Evolutionary conservation across 37 sponge, comb jelly and placozoan species (phyloP), one percentile per base, ranked within the genome.

Genomic region (Spongilla lacustris): DNA sequence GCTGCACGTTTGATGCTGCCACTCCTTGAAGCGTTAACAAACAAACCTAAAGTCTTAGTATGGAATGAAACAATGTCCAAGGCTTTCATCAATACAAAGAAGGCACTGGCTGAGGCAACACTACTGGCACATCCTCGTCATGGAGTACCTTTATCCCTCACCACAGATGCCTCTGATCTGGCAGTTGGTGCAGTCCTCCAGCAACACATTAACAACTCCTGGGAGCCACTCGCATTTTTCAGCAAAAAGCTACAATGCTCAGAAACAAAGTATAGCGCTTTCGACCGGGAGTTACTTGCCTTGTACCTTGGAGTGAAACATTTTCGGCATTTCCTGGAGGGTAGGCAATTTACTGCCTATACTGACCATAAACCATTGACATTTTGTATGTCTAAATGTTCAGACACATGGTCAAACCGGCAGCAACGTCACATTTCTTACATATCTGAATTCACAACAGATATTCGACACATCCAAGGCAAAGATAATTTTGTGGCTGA

Each of bases 341-440:
- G 86, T 46, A 78, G 71, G 4, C 25, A 76, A 36, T 87, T 87
- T 67, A 58, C 33, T 23, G 81, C 87, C 24, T 80, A 36, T 37
- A 87, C 80, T 24, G 50, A 85, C 72, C 79, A 85, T 71, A 85
- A 70, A 71, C 81, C 75, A 30, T 74, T 87, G 67, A 87, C 87
- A 24, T 87, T 73, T 73, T 74, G 38, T 29, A 79, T 87, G 80
- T 36, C 74, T 28, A 87, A 87, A 38, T 36, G 24, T 32, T 58
- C 80, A 12, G 81, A 87, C 0, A 41, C 81, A 25, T 74, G 66
- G 81, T 73, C 87, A 0, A 32, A 28, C 58, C 74, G 81, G 5
- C 75, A 79, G 22, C 73, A 79, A 22, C 41, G 84, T 1, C 84
- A 83, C 11, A 27, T 83, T 23, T 0, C 58, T 4, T 83, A 46